A percentile compares a stretch with the other conserved stretches of the same genome.
These are phyloP conservation scores for Dicranocentrus wangi DNA, from an alignment of 2,888 invertebrate species.

Conservation along the genomic window DNA sequence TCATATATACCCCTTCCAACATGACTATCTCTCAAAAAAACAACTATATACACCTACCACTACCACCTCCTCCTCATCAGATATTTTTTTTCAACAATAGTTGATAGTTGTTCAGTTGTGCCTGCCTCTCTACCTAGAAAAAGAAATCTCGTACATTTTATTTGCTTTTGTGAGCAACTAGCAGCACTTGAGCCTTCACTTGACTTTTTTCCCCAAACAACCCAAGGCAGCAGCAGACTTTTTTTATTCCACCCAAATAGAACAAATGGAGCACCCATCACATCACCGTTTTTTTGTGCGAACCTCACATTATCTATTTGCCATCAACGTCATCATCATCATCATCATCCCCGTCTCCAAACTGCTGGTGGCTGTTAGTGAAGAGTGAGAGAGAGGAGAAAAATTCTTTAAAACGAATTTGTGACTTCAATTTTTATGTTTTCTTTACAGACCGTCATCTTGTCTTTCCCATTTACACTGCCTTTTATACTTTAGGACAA, in stretches of 20 bases:
- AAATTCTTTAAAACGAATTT: constrained; percentile 9
- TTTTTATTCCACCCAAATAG: too few species aligned
- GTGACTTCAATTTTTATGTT: constrained; percentile 27
- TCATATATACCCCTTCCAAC: too few species aligned
- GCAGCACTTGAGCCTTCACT: constrained; percentile 33
- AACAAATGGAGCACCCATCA: too few species aligned
- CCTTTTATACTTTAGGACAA: background rate
- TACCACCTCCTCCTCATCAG: too few species aligned
- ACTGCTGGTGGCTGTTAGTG: constrained; percentile 7
- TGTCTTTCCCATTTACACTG: constrained; percentile 13
- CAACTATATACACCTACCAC: background rate
- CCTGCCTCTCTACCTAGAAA: background rate
- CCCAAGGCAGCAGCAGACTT: too few species aligned
- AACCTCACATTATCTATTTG: constrained; percentile 37
- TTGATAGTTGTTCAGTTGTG: too few species aligned
- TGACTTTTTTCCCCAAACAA: constrained; percentile 9
- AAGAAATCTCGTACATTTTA: constrained; percentile 18
- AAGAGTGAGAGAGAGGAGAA: background rate
- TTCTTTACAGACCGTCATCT: constrained; percentile 21
- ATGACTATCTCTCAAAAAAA: too few species aligned
- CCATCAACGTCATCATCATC: constrained; percentile 49
- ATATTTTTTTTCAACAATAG: too few species aligned
- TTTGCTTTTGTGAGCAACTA: constrained; percentile 26
- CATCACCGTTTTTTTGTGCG: background rate
- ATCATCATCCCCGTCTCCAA: background rate